Evolutionary conservation across 2,797 vertebrate genomes (phyloP), one percentile per base, ranked within the genome.

Genomic region (Pteropus rufus): DNA sequence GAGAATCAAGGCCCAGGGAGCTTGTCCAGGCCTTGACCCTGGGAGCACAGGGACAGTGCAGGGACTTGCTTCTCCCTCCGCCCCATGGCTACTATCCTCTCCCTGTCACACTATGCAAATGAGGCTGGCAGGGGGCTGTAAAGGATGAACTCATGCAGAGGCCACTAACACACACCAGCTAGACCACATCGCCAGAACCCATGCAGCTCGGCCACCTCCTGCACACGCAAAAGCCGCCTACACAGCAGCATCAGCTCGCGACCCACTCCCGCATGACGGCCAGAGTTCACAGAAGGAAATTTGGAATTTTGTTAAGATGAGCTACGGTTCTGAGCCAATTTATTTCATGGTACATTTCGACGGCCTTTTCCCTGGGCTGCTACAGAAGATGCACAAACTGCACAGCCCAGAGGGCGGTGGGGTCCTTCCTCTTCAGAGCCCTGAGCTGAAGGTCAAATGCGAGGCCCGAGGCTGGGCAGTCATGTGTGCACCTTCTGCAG

Each of bases 81-180:
- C 23, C 18, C 34, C 23, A 1, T 2, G 18, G 76, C 56, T 41
- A 31, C 72, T 82, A 46, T 84, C 44, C 49, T 89, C n/a, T 93
- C 52, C 76, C 41, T 31, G 56, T 62, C 44, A 69, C 18, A 2
- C 64, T 84, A 8, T 3, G 65, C 21, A 82, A 39, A 83, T 41
- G 82, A 91, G 90, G 85, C 84, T 72, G 82, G 80, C 9, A 5
- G 31, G 77, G 87, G 95, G 26, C 85, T 34, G 23, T 58, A 16
- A 54, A 58, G 91, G 89, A 24, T 21, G 75, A 46, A 64, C 46
- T 96, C 97, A 97, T 97, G 97, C 97, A 97, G 93, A 93, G 88
- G 89, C 83, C 36, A 70, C 95, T 26, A 58, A 88, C 82, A 87
- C 67, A 83, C 91, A 62, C 60, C 91, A 96, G 85, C 93, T 75